A percentile compares a stretch with the other conserved stretches of the same genome.
Conservation (phyloP, 2,797 vertebrate genomes). For the Petrocephalus schoutedeni region DNA sequence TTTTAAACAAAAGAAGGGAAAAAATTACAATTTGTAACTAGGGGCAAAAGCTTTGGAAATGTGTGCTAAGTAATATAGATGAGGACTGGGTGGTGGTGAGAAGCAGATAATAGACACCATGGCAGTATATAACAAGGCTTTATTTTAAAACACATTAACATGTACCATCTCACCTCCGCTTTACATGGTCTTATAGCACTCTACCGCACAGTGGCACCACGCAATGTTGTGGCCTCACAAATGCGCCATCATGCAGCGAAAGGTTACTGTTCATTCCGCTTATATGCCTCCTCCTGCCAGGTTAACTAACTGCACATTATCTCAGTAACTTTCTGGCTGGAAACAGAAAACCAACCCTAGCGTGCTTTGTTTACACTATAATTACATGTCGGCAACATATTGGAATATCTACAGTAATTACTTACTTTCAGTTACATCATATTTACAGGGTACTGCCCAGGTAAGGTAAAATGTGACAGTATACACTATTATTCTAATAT, state of each 20-base stretch:
- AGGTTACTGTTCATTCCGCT: not conserved
- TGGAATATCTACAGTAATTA: slow-evolving; percentile 11
- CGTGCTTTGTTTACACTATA: not conserved
- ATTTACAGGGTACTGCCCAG: slow-evolving; percentile 12
- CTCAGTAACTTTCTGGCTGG: not conserved
- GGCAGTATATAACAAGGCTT: slow-evolving; percentile 19
- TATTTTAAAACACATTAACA: slow-evolving; percentile 22
- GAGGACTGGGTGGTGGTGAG: not conserved
- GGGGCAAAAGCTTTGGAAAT: not conserved
- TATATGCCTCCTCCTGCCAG: not conserved
- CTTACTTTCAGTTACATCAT: not conserved
- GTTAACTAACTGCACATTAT: not conserved
- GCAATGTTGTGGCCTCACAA: not conserved
- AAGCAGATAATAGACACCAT: not conserved
- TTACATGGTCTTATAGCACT: not conserved
- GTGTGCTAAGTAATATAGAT: not conserved
- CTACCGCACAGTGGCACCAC: not conserved
- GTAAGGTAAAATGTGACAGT: slow-evolving; percentile 9
- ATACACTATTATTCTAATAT: not conserved
- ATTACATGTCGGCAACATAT: not conserved
- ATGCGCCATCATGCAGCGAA: not conserved
- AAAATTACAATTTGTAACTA: not conserved
- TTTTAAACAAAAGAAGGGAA: not conserved
- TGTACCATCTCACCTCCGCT: not conserved
- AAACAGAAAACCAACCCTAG: slow-evolving; percentile 10